These are phyloP conservation scores for Lagria hirta DNA, from an alignment of 2,888 invertebrate genomes.

Conservation along the genomic window DNA sequence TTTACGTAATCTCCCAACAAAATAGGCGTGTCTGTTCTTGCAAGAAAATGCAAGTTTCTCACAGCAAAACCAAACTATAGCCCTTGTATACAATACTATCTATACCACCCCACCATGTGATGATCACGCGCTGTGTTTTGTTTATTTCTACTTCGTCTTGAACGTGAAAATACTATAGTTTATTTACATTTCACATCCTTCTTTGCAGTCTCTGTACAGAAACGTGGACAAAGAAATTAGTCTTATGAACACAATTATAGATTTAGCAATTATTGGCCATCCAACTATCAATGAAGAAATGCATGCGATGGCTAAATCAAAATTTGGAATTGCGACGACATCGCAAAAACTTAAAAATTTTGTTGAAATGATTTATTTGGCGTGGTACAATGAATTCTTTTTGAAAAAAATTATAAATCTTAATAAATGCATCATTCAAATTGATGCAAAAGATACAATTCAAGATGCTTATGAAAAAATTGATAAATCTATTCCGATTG, in stretches of 20 bases:
- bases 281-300: slow-evolving; percentile 60
- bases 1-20: too few relatives aligned
- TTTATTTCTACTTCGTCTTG: too few relatives aligned
- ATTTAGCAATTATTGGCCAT: slow-evolving; percentile 66
- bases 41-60: too few relatives aligned
- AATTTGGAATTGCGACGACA: slow-evolving; percentile 51
- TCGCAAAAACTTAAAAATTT: slow-evolving; percentile 32
- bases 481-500: slow-evolving; percentile 37
- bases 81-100: too few relatives aligned
- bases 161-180: too few relatives aligned
- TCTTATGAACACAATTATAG: slow-evolving; percentile 57
- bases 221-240: slow-evolving; percentile 54
- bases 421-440: slow-evolving; percentile 46
- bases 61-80: too few relatives aligned
- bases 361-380: slow-evolving; percentile 33
- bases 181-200: too few relatives aligned
- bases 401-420: slow-evolving; percentile 19
- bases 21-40: too few relatives aligned
- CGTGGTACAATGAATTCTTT: slow-evolving; percentile 14
- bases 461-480: slow-evolving; percentile 51
- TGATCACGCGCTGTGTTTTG: too few relatives aligned
- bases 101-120: too few relatives aligned
- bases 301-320: slow-evolving; percentile 54
- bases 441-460: slow-evolving; percentile 40
- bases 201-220: slow-evolving; percentile 56